Percentiles rank a stretch among this genome's conserved stretches.
Conservation (phyloP, 2,888 invertebrate genomes). For the Terebella lapidaria region DNA sequence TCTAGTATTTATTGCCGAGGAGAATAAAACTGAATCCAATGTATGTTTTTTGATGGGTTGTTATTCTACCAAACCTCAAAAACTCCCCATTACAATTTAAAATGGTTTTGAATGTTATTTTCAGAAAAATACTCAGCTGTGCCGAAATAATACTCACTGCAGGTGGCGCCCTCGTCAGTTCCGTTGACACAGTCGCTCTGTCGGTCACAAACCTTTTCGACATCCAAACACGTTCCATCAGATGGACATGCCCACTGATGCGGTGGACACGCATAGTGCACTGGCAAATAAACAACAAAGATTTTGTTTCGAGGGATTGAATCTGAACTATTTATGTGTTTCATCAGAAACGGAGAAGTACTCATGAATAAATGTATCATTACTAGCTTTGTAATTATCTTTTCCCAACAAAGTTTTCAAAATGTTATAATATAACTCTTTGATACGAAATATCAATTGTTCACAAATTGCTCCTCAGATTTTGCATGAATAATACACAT, state of each 20-base stretch:
- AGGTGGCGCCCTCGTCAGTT: slow-evolving; percentile 83
- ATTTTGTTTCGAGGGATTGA: not conserved
- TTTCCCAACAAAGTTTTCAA: too few relatives aligned
- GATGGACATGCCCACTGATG: slow-evolving; percentile 41
- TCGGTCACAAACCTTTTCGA: slow-evolving; percentile 82
- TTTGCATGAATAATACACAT: not conserved
- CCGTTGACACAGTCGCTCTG: slow-evolving; percentile 86
- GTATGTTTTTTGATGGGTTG: too few relatives aligned
- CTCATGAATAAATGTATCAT: too few relatives aligned
- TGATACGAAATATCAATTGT: not conserved
- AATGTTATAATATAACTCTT: too few relatives aligned
- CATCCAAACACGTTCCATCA: slow-evolving; percentile 67
- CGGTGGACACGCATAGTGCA: slow-evolving; percentile 26
- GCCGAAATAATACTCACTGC: slow-evolving; percentile 67
- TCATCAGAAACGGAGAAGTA: too few relatives aligned
- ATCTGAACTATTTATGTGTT: not conserved
- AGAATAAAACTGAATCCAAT: too few relatives aligned
- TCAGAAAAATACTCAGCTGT: not conserved
- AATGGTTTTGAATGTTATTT: too few relatives aligned
- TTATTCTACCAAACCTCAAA: too few relatives aligned
- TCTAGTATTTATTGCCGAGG: too few relatives aligned
- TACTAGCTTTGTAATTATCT: too few relatives aligned
- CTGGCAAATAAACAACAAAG: not conserved
- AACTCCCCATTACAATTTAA: too few relatives aligned
- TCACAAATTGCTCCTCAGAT: not conserved